phyloP scores from a whole-genome alignment of 2,797 vertebrate genomes.

The Melanotaenia boesemani region DNA sequence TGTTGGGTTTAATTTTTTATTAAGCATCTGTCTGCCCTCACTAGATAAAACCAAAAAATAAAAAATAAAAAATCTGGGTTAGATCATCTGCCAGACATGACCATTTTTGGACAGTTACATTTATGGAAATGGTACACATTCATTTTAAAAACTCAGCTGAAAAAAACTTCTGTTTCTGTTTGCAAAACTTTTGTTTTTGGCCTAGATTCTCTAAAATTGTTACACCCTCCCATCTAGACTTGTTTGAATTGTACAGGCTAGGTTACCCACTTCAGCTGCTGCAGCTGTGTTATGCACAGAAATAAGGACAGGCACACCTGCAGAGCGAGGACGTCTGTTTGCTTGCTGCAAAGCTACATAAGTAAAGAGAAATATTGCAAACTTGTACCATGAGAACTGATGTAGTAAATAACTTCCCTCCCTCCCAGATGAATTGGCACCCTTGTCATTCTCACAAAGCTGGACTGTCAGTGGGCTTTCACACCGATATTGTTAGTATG shows the following conservation, averaged over 20 bases:
- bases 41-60: slow-evolving; percentile 5
- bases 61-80: background rate
- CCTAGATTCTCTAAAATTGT: slow-evolving; percentile 47
- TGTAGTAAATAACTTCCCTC: slow-evolving; percentile 81
- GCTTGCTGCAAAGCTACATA: slow-evolving; percentile 58
- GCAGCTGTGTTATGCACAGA: slow-evolving; percentile 62
- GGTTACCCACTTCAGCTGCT: slow-evolving; percentile 36
- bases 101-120: background rate
- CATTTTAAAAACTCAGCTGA: background rate
- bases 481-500: slow-evolving; percentile 84
- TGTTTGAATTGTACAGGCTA: slow-evolving; percentile 36
- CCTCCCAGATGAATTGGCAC: slow-evolving; percentile 85
- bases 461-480: slow-evolving; percentile 86
- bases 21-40: background rate
- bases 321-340: slow-evolving; percentile 42
- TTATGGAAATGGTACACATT: background rate
- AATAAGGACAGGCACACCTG: slow-evolving; percentile 41
- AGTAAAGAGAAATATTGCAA: slow-evolving; percentile 78
- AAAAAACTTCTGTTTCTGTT: slow-evolving; percentile 11
- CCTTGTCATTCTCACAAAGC: slow-evolving; percentile 90
- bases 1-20: slow-evolving; percentile 23
- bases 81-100: background rate
- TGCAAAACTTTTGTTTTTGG: slow-evolving; percentile 33
- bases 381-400: slow-evolving; percentile 82
- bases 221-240: slow-evolving; percentile 21